Base-by-base conservation (phyloP, 2,797 vertebrate species). In the Falco novaeseelandiae region DNA sequence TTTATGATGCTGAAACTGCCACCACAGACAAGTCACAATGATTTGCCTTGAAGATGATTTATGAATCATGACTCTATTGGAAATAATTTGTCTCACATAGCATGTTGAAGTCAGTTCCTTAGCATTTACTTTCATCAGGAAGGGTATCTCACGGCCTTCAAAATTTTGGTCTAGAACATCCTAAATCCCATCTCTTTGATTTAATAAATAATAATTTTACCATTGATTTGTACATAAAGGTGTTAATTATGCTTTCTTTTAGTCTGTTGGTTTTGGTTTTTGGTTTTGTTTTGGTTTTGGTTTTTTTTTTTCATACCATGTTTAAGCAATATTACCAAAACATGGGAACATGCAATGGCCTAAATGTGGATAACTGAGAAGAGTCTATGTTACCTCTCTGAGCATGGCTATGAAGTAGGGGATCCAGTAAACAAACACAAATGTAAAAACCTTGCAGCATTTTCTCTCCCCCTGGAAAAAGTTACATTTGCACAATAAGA, bases 31-130 rank as follows among this genome's bases (percentile, higher is more conserved):
- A 96, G 77, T 85, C 89, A 90, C 14, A 40, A 86, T 97, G 94
- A 94, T 98, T 97, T 97, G 63, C 79, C 82, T 90, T 95, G 94
- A 96, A 96, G 91, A 92, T 96, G 94, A 98, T 97, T 97, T 97
- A 97, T 97, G 95, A 92, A 94, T 96, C 93, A 92, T 89, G 87
- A 87, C 36, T 92, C 69, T 79, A 58, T 65, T 95, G 69, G 78
- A 97, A 97, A 96, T 88, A 6, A 66, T 94, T 96, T 89, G 54
- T 89, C 40, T 96, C 73, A 71, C 48, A 58, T 11, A 79, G 46
- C 66, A 97, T 93, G 79, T 67, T 97, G 79, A 96, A 97, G 89
- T 55, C 71, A 42, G 36, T 79, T 85, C 49, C 27, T 48, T 70
- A 48, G 16, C 27, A 62, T 82, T 86, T 89, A 22, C 18, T 91